phyloP scores from a whole-genome alignment of 2,113 vertebrate species.

The Ceratotherium simum region DNA sequence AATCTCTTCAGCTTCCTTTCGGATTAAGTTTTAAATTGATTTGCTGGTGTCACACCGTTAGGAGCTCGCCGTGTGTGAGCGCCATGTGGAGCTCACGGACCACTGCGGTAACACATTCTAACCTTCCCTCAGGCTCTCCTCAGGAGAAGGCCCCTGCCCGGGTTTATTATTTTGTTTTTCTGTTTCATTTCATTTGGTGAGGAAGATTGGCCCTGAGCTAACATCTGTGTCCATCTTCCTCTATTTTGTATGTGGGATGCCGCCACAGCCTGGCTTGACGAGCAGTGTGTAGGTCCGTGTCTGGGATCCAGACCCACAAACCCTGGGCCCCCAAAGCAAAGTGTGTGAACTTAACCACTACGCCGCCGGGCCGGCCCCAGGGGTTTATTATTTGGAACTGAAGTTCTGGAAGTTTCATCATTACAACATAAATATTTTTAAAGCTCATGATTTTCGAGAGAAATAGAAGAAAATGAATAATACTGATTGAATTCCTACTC shows the following conservation, averaged over 20 bases:
- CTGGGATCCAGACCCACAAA: no score
- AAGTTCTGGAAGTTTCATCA: conserved; percentile 63
- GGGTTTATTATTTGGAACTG: neutral
- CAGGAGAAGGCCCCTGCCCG: neutral
- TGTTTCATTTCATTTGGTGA: no score
- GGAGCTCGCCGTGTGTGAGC: conserved; percentile 43
- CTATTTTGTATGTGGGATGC: no score
- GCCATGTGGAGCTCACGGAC: conserved; percentile 59
- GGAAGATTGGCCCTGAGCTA: no score
- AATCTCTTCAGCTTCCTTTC: neutral
- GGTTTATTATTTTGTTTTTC: neutral
- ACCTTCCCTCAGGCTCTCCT: conserved; percentile 43
- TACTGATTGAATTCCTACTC: accelerated
- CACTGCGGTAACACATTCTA: conserved; percentile 46
- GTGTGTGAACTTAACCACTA: no score
- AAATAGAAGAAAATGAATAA: neutral
- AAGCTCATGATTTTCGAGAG: neutral
- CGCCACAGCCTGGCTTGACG: no score
- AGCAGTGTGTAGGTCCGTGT: no score
- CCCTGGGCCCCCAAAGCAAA: no score
- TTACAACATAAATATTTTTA: neutral
- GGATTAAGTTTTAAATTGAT: conserved; percentile 67
- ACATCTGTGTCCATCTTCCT: no score
- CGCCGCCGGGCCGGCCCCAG: no score
- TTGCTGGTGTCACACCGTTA: conserved; percentile 31